phyloP scores from a whole-genome alignment of 2,113 vertebrate species.

The Myrmecobius fasciatus region DNA sequence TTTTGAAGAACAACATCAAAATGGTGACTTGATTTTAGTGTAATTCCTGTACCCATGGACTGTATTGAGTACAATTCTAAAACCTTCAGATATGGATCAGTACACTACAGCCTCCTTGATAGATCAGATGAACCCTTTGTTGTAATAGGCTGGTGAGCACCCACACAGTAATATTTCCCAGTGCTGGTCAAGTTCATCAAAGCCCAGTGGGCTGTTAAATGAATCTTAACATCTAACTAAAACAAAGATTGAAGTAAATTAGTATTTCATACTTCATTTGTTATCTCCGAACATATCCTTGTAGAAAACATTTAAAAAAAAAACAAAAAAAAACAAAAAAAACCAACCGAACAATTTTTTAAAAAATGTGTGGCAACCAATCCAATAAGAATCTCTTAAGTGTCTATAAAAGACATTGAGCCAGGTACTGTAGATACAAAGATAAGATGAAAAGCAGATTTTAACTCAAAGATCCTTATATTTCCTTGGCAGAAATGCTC shows the following conservation, averaged over 20 bases:
- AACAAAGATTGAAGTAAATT: slow-evolving; percentile 18
- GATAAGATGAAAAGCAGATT: neutral
- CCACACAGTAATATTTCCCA: slow-evolving; percentile 47
- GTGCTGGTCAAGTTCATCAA: neutral
- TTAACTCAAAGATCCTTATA: neutral
- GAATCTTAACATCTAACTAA: slow-evolving; percentile 32
- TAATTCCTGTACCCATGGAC: neutral
- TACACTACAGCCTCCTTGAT: neutral
- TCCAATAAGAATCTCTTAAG: neutral
- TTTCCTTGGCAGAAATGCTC: neutral
- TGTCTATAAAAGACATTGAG: neutral
- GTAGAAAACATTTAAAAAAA: neutral
- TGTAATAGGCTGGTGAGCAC: slow-evolving; percentile 41
- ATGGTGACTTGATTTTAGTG: neutral
- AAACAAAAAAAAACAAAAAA: no score
- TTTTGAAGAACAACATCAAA: neutral
- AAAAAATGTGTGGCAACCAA: neutral
- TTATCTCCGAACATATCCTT: neutral
- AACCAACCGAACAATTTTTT: neutral
- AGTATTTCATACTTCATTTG: neutral
- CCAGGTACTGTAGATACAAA: neutral
- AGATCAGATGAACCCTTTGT: neutral
- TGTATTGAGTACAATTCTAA: neutral
- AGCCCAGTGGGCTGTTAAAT: slow-evolving; percentile 17
- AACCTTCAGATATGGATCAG: neutral